Evolutionary conservation across 2,113 vertebrate species (phyloP).

Genomic region (Sphaerodactylus townsendi): DNA sequence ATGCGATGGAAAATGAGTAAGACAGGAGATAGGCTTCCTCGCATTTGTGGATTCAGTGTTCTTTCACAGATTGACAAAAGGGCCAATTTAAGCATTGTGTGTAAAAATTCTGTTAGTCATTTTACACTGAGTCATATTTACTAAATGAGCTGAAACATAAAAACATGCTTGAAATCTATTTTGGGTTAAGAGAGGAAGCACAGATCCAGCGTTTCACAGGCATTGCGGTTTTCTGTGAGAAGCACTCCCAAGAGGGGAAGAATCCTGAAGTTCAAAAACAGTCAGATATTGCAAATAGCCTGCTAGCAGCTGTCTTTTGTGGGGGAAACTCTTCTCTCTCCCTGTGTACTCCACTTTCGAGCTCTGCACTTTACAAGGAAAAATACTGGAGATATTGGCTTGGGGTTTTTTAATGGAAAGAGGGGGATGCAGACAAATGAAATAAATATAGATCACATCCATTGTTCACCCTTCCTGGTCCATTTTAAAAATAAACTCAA

Average conservation of each 20-base stretch:
- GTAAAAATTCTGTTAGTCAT: not conserved
- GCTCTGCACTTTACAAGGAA: too few relatives aligned
- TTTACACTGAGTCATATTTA: slow-evolving; percentile 30
- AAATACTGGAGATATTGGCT: too few relatives aligned
- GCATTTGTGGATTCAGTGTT: not conserved
- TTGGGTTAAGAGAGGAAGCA: not conserved
- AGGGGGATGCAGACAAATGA: too few relatives aligned
- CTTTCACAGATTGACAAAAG: not conserved
- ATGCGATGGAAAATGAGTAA: not conserved
- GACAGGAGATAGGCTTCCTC: too few relatives aligned
- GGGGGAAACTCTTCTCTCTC: not conserved
- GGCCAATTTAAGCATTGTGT: not conserved
- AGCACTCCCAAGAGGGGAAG: not conserved
- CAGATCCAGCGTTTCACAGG: not conserved
- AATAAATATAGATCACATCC: too few relatives aligned
- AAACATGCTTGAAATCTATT: slow-evolving; percentile 34
- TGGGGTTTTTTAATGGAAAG: too few relatives aligned
- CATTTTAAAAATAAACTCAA: not conserved
- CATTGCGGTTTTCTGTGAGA: not conserved
- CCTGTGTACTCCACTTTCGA: not conserved
- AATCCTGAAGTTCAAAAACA: not conserved
- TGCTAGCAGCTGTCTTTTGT: not conserved
- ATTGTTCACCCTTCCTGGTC: not conserved
- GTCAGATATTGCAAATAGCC: accelerated
- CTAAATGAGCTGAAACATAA: slow-evolving; percentile 38